phyloP scores from a whole-genome alignment of 2,113 vertebrate species.

The Alces alces region DNA sequence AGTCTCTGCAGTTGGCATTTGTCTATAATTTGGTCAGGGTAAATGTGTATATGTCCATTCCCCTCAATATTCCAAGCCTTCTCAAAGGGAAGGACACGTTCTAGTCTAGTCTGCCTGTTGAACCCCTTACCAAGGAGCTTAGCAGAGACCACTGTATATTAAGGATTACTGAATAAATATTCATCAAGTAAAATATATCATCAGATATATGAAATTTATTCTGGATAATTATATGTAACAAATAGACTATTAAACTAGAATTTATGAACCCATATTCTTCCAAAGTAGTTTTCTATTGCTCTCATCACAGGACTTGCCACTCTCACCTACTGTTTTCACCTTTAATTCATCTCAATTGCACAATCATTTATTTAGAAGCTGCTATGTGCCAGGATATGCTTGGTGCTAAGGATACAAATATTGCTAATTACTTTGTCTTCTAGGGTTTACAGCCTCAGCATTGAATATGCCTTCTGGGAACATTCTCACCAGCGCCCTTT shows the following conservation, averaged over 20 bases:
- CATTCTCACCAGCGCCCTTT: neutral
- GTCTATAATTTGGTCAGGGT: neutral
- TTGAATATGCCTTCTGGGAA: neutral
- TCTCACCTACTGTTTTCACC: neutral
- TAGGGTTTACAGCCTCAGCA: neutral
- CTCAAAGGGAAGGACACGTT: neutral
- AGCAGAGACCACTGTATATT: neutral
- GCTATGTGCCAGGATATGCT: neutral
- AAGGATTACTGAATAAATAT: neutral
- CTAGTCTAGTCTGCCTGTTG: neutral
- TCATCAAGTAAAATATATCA: neutral
- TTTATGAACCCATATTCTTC: neutral
- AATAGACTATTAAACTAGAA: neutral
- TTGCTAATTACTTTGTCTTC: neutral
- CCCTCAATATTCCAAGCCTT: neutral
- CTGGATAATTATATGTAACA: neutral
- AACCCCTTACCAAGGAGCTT: neutral
- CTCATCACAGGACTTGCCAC: neutral
- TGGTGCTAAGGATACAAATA: neutral
- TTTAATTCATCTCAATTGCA: neutral
- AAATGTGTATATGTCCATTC: neutral
- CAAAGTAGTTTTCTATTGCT: neutral
- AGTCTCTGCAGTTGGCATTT: neutral
- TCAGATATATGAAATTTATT: neutral
- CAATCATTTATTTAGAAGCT: slow-evolving; percentile 7